A percentile compares a stretch with the other conserved stretches of the same genome.
Evolutionary conservation across 1,140 invertebrate genomes (phyloP).

Genomic region (Platorchestia sp.): DNA sequence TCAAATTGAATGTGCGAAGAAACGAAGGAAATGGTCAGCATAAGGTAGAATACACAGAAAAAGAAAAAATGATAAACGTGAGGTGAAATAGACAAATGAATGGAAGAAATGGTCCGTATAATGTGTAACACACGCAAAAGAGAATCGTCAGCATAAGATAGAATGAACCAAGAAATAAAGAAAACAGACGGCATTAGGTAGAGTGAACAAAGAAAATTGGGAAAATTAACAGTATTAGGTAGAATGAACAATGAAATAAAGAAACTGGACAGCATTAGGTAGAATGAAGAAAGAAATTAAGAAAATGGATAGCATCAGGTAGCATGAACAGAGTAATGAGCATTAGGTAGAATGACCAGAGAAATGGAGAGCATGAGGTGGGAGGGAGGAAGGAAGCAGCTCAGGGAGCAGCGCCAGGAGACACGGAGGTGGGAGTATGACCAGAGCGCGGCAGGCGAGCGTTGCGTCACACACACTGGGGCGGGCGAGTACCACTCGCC

Average conservation of each 20-base stretch:
- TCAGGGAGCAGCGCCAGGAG: not conserved
- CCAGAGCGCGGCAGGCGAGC: not conserved
- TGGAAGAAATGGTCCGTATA: too few species aligned
- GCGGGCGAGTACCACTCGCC: too few species aligned
- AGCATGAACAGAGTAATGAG: not conserved
- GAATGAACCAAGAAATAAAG: not conserved
- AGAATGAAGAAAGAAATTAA: not conserved
- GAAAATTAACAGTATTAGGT: not conserved
- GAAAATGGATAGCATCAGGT: not conserved
- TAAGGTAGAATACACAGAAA: not conserved
- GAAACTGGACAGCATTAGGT: not conserved
- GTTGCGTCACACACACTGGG: not conserved
- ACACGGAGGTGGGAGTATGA: not conserved
- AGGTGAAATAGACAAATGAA: too few species aligned
- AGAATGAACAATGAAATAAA: not conserved
- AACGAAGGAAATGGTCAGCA: not conserved
- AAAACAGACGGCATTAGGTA: not conserved
- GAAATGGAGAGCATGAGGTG: not conserved
- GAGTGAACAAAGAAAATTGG: not conserved
- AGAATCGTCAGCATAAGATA: not conserved
- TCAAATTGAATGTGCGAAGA: too few species aligned
- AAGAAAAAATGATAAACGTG: not conserved
- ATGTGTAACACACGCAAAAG: too few species aligned
- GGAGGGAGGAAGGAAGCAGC: not conserved
- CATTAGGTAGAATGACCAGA: too few species aligned